Percentiles rank a stretch among this genome's conserved stretches.
phyloP scores from a whole-genome alignment of 2,113 vertebrate species.

The Myiozetetes cayanensis region DNA sequence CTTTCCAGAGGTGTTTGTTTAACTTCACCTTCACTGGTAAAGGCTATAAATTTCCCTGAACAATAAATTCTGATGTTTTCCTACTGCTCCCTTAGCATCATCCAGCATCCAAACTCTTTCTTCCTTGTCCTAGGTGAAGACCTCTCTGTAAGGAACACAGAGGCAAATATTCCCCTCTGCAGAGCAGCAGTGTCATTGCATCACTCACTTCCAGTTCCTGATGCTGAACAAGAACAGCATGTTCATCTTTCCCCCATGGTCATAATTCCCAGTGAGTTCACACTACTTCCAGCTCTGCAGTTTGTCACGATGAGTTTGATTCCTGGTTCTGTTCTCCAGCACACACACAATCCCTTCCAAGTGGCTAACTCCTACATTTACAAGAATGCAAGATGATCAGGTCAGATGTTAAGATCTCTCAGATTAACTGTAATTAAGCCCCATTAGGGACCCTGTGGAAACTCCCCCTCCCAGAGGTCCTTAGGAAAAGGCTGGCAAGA shows the following conservation, averaged over 20 bases:
- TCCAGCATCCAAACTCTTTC: not conserved
- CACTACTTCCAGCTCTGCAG: not conserved
- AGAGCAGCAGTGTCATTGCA: not conserved
- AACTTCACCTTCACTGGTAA: not conserved
- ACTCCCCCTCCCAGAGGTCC: not conserved
- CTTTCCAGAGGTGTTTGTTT: not conserved
- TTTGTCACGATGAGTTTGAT: not conserved
- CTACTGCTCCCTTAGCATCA: not conserved
- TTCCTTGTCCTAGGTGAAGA: not conserved
- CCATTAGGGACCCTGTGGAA: not conserved
- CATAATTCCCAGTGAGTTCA: not conserved
- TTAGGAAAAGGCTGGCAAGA: not conserved
- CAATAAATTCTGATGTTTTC: not conserved
- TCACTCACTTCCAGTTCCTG: not conserved
- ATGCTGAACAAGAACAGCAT: not conserved
- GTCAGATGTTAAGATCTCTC: not conserved
- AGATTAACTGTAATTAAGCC: not conserved
- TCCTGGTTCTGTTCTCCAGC: not conserved
- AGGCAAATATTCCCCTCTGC: not conserved
- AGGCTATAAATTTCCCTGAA: not conserved
- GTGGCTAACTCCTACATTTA: not conserved
- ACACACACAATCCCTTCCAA: not conserved
- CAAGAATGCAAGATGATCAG: not conserved
- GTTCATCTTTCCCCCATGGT: fast-evolving
- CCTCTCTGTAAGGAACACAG: not conserved